Evolutionary conservation across 2,113 vertebrate species (phyloP).

Genomic region (Sus scrofa): T2T-Sscrofa CM000820.6:139498501-139499000

Average conservation of each 20-base stretch:
- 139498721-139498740: too few relatives aligned
- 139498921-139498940: neutral
- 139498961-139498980: neutral
- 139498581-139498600: neutral
- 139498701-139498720: neutral
- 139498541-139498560: neutral
- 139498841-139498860: too few relatives aligned
- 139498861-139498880: neutral
- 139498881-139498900: neutral
- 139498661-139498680: neutral
- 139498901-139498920: neutral
- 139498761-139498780: neutral
- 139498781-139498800: neutral
- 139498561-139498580: neutral
- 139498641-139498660: neutral
- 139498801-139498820: neutral
- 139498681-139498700: neutral
- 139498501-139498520: neutral
- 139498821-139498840: neutral
- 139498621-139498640: neutral
- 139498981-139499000: neutral
- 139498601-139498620: neutral
- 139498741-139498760: too few relatives aligned
- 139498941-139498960: neutral
- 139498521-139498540: neutral